Evolutionary conservation across 2,888 invertebrate genomes (phyloP), one percentile per base, ranked within the genome.

Genomic region (Prosopocoilus inquinatus): DNA sequence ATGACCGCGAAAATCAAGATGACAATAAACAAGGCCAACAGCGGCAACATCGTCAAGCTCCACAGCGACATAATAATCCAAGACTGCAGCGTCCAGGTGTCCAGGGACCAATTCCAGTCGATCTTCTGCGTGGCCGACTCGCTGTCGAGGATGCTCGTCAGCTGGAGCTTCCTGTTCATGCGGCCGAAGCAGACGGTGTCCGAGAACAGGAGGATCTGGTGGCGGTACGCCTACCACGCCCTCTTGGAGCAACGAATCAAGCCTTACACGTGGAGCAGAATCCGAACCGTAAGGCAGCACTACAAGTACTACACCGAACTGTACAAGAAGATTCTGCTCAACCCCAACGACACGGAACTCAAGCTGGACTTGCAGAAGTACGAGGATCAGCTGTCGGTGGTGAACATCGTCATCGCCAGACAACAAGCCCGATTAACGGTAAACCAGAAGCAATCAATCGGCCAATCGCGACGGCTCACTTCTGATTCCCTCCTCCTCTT

Each of bases 381-480:
- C 57, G 91, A 92, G 74, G 90, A 91, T 62, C 82, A 80, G 56
- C 77, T 92, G 58, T 85, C 86, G 47, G 84, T 91, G 39, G 78
- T 88, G 46, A 89, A 89, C 53, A 87, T 92, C 16, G 84, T 91
- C 1, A 84, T 91, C 55, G 91, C 91, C 0, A 81, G 91, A 60
- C 89, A 90, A 69, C 87, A 91, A 60, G 90, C 91, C 3, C 88
- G 89, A 71, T 83, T 90, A 68, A 84, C 88, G 80, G 89, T 89
- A 69, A 65, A 69, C 62, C 20, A 28, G 5, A 28, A 28, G 20
- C 20, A 5, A 28, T n/a, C n/a, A n/a, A n/a, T n/a, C n/a, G n/a
- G n/a, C n/a, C n/a, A n/a, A n/a, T 3, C 20, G 5, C 50, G 9
- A 3, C n/a, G 3, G n/a, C 28, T 46, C 12, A 28, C 9, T n/a